Base-by-base conservation (phyloP, 2,797 vertebrate species). In the Rachycentron canadum region DNA sequence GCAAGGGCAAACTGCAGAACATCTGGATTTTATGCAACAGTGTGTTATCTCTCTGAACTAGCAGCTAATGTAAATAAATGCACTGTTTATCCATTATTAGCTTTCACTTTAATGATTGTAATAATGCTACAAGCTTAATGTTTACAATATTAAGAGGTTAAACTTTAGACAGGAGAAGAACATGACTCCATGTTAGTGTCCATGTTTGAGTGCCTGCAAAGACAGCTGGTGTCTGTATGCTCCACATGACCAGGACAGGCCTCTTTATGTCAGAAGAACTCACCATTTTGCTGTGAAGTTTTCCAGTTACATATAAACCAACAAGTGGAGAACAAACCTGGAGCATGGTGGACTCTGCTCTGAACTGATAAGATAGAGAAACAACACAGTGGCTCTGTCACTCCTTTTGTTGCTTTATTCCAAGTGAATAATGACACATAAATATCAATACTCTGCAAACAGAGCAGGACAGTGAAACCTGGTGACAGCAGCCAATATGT, bases 371-470 rank as follows among this genome's bases (percentile, higher is more conserved):
- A 58, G 56, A 59, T n/a, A n/a, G n/a, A 68, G 3, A 30, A 56
- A 64, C 3, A 64, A 59, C 26, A 79, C 66, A 66, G n/a, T n/a
- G n/a, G n/a, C n/a, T n/a, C 5, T 14, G 23, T 47, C 14, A 62
- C 40, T 69, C 40, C 21, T 69, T 55, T 40, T 66, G 68, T 65
- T 72, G 50, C 76, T 89, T 90, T 89, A 89, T 89, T 90, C 32
- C 63, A 88, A 69, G 71, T 79, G 50, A 84, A 83, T 71, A 86
- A 69, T 78, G 61, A 89, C 87, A 93, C 88, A 90, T 86, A 79
- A 76, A 90, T 86, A 90, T 73, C 68, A 81, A 78, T 73, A 79
- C 80, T 63, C 78, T 82, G 61, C 69, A 59, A 60, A 71, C 72
- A 87, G 59, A 78, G 79, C 26, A 70, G 84, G 81, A 81, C 66